These are phyloP conservation scores for Toxonevra muliebris DNA, from an alignment of 2,888 invertebrate species.

Conservation along the genomic window DNA sequence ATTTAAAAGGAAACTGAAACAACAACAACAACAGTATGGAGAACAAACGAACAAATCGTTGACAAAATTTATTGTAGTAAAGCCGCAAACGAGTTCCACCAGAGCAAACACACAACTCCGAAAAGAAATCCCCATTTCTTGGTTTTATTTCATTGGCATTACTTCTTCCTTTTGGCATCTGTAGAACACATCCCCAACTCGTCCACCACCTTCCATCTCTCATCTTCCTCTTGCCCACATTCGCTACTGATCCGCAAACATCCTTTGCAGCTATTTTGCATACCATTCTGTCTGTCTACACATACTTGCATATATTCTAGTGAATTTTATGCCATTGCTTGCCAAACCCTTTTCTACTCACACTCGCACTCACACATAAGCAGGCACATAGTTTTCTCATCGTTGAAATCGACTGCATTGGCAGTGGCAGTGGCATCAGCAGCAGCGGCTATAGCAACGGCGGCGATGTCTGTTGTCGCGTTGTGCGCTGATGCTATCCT, in stretches of 20 bases:
- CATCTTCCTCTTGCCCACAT: too few species aligned
- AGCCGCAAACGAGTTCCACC: conserved; percentile 22
- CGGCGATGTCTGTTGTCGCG: conserved; percentile 17
- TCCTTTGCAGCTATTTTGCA: conserved; percentile 43
- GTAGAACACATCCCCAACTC: too few species aligned
- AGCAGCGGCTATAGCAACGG: background rate
- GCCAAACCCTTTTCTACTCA: background rate
- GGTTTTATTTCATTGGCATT: too few species aligned
- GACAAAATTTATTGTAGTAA: conserved; percentile 47
- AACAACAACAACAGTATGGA: conserved; percentile 35
- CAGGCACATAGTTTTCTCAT: conserved; percentile 4
- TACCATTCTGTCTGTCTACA: conserved; percentile 34
- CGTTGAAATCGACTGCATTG: conserved; percentile 17
- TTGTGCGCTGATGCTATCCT: conserved; percentile 54
- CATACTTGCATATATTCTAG: background rate
- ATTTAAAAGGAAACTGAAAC: conserved; percentile 20
- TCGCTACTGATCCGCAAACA: conserved; percentile 15
- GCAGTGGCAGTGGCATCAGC: background rate
- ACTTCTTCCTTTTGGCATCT: background rate
- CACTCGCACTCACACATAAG: too few species aligned
- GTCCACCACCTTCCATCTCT: too few species aligned
- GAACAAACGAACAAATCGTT: conserved; percentile 33
- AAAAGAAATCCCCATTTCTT: background rate
- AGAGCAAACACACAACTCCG: conserved; percentile 9
- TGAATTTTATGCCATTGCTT: background rate